Evolutionary conservation across 2,113 vertebrate species (phyloP).

Genomic region (Jaculus jaculus): DNA sequence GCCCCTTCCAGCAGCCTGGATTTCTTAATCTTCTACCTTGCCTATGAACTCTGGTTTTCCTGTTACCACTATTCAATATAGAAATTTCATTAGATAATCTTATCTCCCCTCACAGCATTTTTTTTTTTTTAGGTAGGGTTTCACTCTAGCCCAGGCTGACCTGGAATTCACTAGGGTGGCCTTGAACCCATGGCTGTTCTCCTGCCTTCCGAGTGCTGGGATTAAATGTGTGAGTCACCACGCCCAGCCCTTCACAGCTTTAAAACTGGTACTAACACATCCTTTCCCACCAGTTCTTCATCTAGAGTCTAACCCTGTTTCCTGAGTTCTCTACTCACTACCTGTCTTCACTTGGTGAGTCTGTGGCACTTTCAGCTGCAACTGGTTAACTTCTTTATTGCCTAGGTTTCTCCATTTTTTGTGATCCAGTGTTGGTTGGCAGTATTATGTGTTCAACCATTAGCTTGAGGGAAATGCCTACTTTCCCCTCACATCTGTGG

Average conservation of each 20-base stretch:
- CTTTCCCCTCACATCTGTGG: neutral
- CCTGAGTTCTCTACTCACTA: too few species aligned
- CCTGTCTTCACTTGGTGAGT: neutral
- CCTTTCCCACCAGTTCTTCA: too few species aligned
- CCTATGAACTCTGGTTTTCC: neutral
- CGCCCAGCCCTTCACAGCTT: too few species aligned
- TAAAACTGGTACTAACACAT: too few species aligned
- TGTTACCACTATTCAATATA: neutral
- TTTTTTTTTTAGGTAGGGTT: too few species aligned
- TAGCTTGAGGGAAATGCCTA: neutral
- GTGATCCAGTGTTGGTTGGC: neutral
- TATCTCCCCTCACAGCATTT: neutral
- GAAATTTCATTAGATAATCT: neutral
- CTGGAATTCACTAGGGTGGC: too few species aligned
- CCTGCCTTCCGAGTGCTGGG: too few species aligned
- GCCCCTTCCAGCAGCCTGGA: neutral
- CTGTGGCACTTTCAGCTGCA: neutral
- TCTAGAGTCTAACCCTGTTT: too few species aligned
- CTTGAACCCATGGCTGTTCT: too few species aligned
- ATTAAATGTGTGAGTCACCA: too few species aligned
- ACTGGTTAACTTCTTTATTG: neutral
- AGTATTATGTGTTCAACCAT: neutral
- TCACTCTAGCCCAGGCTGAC: too few species aligned
- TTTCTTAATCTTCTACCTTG: constrained; percentile 5
- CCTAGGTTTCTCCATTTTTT: neutral